phyloP scores from a whole-genome alignment of 1,140 invertebrate species.

The Phthorimaea operculella region DNA sequence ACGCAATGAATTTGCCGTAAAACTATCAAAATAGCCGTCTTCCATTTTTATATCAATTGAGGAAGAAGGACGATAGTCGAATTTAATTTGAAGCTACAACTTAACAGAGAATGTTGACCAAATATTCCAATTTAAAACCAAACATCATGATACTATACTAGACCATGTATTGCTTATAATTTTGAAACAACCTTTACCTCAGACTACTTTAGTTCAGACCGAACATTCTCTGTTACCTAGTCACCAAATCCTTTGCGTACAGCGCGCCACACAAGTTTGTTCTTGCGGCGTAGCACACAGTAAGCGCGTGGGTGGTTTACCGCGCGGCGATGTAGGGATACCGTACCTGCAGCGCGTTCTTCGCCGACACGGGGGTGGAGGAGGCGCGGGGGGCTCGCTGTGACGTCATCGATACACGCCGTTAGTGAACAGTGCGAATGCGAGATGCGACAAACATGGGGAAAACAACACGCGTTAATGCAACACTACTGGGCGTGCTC shows the following conservation, averaged over 20 bases:
- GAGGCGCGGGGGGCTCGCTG: conserved; percentile 55
- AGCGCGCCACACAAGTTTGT: conserved; percentile 4
- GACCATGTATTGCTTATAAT: too few relatives aligned
- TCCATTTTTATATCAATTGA: background rate
- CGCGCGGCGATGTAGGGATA: conserved; percentile 59
- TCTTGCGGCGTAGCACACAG: conserved; percentile 37
- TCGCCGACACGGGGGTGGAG: conserved; percentile 65
- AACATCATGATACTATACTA: too few relatives aligned
- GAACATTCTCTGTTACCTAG: too few relatives aligned
- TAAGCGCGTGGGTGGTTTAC: conserved; percentile 23
- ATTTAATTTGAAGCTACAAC: background rate
- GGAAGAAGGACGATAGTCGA: background rate
- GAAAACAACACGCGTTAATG: conserved; percentile 61
- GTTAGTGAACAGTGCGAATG: conserved; percentile 60
- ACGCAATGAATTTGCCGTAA: background rate
- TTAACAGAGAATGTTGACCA: too few relatives aligned
- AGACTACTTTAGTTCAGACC: too few relatives aligned
- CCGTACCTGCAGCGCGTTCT: conserved; percentile 68
- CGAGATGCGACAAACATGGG: conserved; percentile 43
- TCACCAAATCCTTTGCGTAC: background rate
- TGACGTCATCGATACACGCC: conserved; percentile 47
- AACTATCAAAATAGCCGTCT: background rate
- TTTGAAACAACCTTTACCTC: too few relatives aligned
- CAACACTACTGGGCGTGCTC: background rate
- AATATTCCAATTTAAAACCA: too few relatives aligned